Base-by-base conservation (phyloP, 2,113 vertebrate genomes). In the Hippocampus barbouri region DNA sequence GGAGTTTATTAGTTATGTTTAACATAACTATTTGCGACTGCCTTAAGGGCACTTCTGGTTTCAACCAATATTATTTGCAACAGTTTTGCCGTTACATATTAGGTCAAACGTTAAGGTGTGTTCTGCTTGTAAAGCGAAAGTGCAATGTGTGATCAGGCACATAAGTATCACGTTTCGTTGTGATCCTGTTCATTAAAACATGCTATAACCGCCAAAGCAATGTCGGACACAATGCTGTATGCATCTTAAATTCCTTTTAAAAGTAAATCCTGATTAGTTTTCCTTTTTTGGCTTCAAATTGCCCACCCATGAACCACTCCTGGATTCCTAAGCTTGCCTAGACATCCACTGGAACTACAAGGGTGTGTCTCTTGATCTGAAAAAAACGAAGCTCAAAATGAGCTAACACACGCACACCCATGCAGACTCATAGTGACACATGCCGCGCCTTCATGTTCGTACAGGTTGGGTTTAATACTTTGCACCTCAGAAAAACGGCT, bases 311-410 rank as follows among this genome's bases (percentile, higher is more conserved):
- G 70, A 66, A 72, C 86, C 88, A 74, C 91, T 82, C 90, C 91
- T 75, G 90, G 78, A 92, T 92, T 91, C 89, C 89, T 88, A 34
- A 68, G 79, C 91, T 83, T 91, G 90, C 85, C 90, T 73, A 80
- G 86, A 89, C 89, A 90, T 66, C 79, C 79, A 67, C 60, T 61
- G 25, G 67, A 77, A 34, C 64, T 71, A 73, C 67, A 80, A 89
- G 89, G 92, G 91, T 76, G 92, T 92, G 89, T 87, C 88, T 88
- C 56, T 64, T 78, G n/a, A 41, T 49, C 77, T 89, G 71, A 79
- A 84, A 78, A 78, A 72, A 82, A 86, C 75, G 72, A 83, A 77
- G 70, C 76, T 73, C 12, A 5, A 79, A 83, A 82, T 83, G 78
- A 87, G 68, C 86, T 77, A 85, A 61, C 45, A 60, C 41, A 23